phyloP scores from a whole-genome alignment of 92 coral and sea anemone species.

The Blastomussa wellsi region DNA sequence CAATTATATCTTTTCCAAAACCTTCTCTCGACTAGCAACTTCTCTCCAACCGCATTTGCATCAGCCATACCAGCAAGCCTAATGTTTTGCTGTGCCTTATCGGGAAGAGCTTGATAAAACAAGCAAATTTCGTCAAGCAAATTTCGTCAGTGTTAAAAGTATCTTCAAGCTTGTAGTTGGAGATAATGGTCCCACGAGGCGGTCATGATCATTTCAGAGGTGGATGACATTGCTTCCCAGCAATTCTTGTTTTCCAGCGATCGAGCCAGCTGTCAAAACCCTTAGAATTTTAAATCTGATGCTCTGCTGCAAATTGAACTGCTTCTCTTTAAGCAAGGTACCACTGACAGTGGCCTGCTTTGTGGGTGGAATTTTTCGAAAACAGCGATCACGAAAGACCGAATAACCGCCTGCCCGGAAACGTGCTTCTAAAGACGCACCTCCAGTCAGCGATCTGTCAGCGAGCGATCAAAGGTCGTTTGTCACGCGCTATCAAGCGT shows the following conservation, averaged over 20 bases:
- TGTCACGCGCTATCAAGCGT: too few species aligned
- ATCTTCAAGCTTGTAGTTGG: conserved; percentile 62
- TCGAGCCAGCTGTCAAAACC: conserved; percentile 52
- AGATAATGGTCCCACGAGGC: conserved; percentile 55
- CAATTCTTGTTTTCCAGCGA: conserved; percentile 49
- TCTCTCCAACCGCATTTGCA: conserved; percentile 64
- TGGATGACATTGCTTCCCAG: conserved; percentile 62
- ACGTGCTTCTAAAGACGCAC: too few species aligned
- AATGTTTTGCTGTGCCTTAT: conserved; percentile 53
- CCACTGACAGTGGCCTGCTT: too few species aligned
- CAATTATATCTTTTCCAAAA: too few species aligned
- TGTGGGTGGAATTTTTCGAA: too few species aligned
- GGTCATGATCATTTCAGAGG: conserved; percentile 49
- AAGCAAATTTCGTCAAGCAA: too few species aligned
- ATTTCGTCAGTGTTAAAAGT: conserved; percentile 61
- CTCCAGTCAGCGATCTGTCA: too few species aligned
- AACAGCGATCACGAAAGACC: too few species aligned
- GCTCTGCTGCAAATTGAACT: conserved; percentile 21
- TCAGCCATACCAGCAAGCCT: conserved; percentile 63
- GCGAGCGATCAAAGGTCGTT: too few species aligned
- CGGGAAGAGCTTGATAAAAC: conserved; percentile 59
- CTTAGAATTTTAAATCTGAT: conserved; percentile 48
- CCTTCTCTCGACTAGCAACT: conserved; percentile 54
- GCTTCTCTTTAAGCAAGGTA: conserved; percentile 51
- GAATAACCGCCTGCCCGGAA: too few species aligned